phyloP scores from a whole-genome alignment of 2,888 invertebrate genomes.

The Ceratothoa steindachneri region DNA sequence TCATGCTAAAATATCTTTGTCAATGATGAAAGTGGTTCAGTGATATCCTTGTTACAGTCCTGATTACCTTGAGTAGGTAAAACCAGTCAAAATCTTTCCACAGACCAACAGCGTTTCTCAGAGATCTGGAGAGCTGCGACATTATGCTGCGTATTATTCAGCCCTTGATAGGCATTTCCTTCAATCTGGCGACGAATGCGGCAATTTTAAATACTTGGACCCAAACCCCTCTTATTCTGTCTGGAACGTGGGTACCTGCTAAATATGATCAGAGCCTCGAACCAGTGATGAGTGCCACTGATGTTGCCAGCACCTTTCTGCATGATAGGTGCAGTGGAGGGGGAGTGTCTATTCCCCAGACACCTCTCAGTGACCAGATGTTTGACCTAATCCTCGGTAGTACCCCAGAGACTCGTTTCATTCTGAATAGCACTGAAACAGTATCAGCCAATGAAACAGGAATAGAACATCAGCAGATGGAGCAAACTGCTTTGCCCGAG shows the following conservation, averaged over 20 bases:
- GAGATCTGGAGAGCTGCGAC: conserved; percentile 75
- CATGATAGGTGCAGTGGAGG: conserved; percentile 52
- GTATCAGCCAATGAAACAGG: no score
- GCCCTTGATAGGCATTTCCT: conserved; percentile 65
- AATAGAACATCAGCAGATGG: no score
- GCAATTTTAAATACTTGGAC: conserved; percentile 87
- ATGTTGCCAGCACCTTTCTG: conserved; percentile 67
- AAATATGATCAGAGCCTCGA: conserved; percentile 52
- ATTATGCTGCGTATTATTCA: conserved; percentile 70
- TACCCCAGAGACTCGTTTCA: conserved; percentile 40
- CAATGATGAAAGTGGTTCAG: no score
- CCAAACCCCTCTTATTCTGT: conserved; percentile 71
- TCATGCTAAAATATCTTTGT: no score
- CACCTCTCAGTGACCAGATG: conserved; percentile 39
- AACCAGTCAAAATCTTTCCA: no score
- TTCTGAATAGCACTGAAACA: no score
- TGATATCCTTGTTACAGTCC: no score
- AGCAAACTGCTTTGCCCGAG: no score
- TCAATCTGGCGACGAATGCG: conserved; percentile 74
- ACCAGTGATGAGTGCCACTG: conserved; percentile 62
- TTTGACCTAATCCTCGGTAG: conserved; percentile 39
- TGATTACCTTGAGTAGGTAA: no score
- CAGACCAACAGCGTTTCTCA: conserved; percentile 64
- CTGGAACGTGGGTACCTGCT: conserved; percentile 74
- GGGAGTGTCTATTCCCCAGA: conserved; percentile 15